These are phyloP conservation scores for Yponomeuta sedellus DNA, from an alignment of 2,888 invertebrate genomes.

Conservation along the genomic window DNA sequence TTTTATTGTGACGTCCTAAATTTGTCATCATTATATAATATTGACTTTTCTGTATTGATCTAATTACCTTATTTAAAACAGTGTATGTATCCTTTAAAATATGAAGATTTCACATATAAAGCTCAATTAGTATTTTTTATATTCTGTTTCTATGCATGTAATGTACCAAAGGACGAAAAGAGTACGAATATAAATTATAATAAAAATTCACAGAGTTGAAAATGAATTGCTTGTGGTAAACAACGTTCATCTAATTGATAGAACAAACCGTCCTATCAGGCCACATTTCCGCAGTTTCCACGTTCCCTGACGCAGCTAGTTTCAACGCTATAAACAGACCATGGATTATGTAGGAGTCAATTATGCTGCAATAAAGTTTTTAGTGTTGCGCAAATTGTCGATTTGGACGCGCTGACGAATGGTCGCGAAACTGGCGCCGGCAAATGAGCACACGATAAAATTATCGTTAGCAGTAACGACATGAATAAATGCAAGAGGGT, in stretches of 20 bases:
- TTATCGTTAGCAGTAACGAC: constrained; percentile 78
- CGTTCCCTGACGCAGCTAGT: not conserved
- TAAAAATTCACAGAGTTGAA: not conserved
- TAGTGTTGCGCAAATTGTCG: constrained; percentile 73
- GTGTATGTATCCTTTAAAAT: too few relatives aligned
- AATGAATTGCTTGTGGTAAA: not conserved
- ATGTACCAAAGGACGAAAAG: too few relatives aligned
- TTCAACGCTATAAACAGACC: not conserved
- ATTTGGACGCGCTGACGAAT: constrained; percentile 71
- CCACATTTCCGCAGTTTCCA: not conserved
- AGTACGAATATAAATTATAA: not conserved
- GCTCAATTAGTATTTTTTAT: too few relatives aligned
- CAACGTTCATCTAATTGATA: not conserved
- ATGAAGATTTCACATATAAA: too few relatives aligned
- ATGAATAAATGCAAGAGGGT: constrained; percentile 77
- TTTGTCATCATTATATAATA: too few relatives aligned
- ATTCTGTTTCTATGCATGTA: too few relatives aligned
- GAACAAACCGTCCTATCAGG: not conserved
- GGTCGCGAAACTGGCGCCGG: constrained; percentile 69
- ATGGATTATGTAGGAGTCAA: constrained; percentile 44
- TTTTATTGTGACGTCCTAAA: too few relatives aligned
- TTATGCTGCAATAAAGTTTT: constrained; percentile 73
- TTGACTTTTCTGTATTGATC: too few relatives aligned
- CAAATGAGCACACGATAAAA: constrained; percentile 78
- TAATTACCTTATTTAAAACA: too few relatives aligned